Base-by-base conservation (phyloP, 1,140 invertebrate genomes). In the Pseudomyrmex flavicornis region DNA sequence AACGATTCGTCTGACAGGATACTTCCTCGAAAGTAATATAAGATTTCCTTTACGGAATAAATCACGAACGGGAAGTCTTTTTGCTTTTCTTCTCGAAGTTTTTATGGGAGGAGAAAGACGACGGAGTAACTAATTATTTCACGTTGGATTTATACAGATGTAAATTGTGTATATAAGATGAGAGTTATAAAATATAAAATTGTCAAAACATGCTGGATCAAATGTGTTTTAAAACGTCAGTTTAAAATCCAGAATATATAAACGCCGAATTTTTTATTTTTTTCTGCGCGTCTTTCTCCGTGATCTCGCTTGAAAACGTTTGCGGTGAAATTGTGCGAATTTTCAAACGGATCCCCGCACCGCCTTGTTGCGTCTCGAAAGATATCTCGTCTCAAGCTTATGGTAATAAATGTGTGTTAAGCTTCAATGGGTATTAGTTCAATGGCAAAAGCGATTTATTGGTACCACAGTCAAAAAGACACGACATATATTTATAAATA, bases 391-490 rank as follows among this genome's bases (percentile, higher is more conserved):
- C 61, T 90, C 77, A 91, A 91, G 90, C 90, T 91, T 87, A 91
- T 86, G 87, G 85, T 92, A 92, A 35, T 35, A 35, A 35, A 35
- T 35, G 35, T 90, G 87, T 82, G 85, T 91, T 83, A 91, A 92
- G 91, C 89, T 91, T 91, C 66, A 87, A 88, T 91, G 73, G 82
- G 82, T 86, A 79, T 88, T 69, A 85, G 46, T 87, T 87, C n/a
- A 74, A 85, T 88, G 56, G 87, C 91, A 88, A 90, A 88, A 92
- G 91, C 92, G 65, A 89, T 89, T 83, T 86, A 73, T 92, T 69
- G 59, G 80, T 90, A 88, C 85, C 75, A 89, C 87, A 91, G 87
- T 91, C 70, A 90, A 35, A 35, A 35, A 91, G 86, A 87, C 85
- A 89, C 90, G 80, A 89, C 88, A 15, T 85, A 59, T 35, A 7